These are phyloP conservation scores for Bombyx mori DNA, from an alignment of 1,140 invertebrate species.

Conservation along the genomic window ASM3026992v2 NC_085125.1:15009001-15009500, in stretches of 20 bases:
- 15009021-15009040: constrained; percentile 32
- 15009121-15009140: constrained; percentile 93
- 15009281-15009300: no score
- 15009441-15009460: no score
- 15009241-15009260: background rate
- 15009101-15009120: constrained; percentile 84
- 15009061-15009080: background rate
- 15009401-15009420: no score
- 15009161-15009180: constrained; percentile 93
- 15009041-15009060: background rate
- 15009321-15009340: no score
- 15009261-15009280: no score
- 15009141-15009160: constrained; percentile 91
- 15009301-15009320: no score
- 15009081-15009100: constrained; percentile 68
- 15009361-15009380: no score
- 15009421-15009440: no score
- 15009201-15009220: background rate
- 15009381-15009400: no score
- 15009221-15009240: background rate
- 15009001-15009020: constrained; percentile 93
- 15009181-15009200: background rate
- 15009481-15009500: no score
- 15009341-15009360: no score
- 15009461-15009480: no score